Conservation (phyloP, 2,113 vertebrate species). For the Laticauda colubrina region DNA sequence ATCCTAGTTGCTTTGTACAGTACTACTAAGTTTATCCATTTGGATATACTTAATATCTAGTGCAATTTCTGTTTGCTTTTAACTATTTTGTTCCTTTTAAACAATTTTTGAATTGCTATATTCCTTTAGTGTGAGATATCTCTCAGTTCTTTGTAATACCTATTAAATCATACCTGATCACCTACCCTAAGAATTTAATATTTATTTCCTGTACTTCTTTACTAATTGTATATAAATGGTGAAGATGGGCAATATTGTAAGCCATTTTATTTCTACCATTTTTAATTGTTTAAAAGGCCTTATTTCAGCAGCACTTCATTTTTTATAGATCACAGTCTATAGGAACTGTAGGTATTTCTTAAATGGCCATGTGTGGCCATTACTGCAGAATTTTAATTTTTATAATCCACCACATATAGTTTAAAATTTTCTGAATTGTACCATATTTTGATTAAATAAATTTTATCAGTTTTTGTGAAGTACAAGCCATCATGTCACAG, state of each 20-base stretch:
- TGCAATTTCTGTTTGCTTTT: not conserved
- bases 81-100: not conserved
- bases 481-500: not conserved
- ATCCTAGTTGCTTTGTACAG: not conserved
- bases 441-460: not conserved
- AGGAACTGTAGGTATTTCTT: not conserved
- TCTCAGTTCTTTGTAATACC: not conserved
- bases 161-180: not conserved
- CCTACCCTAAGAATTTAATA: not conserved
- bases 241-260: not conserved
- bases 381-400: not conserved
- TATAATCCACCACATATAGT: not conserved
- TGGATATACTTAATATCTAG: not conserved
- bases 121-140: not conserved
- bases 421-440: not conserved
- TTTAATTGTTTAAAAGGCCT: not conserved
- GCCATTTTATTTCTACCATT: not conserved
- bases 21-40: not conserved
- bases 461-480: not conserved
- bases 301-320: not conserved
- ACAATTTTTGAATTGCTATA: not conserved
- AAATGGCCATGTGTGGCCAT: not conserved
- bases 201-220: not conserved
- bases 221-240: not conserved
- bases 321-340: not conserved